Base-by-base conservation (phyloP, 2,888 invertebrate genomes). In the Aporophyla nigra region DNA sequence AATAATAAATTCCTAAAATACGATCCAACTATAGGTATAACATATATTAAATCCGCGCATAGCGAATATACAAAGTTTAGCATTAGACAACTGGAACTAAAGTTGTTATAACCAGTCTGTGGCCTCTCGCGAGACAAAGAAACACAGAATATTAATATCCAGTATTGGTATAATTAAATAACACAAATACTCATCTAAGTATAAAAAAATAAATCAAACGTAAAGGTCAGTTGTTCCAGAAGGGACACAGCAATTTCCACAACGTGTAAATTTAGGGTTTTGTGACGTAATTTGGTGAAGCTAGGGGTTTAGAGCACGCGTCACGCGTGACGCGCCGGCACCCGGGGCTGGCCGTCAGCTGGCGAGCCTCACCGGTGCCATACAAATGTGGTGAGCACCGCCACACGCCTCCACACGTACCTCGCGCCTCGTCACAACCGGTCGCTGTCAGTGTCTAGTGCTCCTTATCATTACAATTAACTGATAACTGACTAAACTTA, bases 371-470 rank as follows among this genome's bases (percentile, higher is more conserved):
- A 86, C 85, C 90, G 86, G 86, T 86, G 83, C 88, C 78, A 90
- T 91, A 91, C 88, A 88, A 91, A 89, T 90, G 86, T 85, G 86
- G 86, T 87, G 82, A 76, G 80, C 82, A 82, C 33, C 86, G 87
- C 86, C 87, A 84, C 90, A 89, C 91, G 86, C 90, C 91, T 91
- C 89, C 94, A 95, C 87, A 94, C 93, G 94, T 94, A 92, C 85
- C 83, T 78, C 81, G 89, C 86, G 74, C 90, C 87, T 89, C 90
- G 88, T 80, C 82, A 84, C 88, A 88, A 87, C 71, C 91, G 90
- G 92, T 89, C 93, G 94, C 84, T 82, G 86, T 81, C 80, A 87
- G 83, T 78, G 80, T 86, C 82, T 81, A 86, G 80, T 80, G 73
- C 82, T 75, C 82, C 86, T 91, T 94, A 93, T 93, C 93, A 91